phyloP scores from a whole-genome alignment of 2,888 invertebrate genomes.

The Leptura quadrifasciata region DNA sequence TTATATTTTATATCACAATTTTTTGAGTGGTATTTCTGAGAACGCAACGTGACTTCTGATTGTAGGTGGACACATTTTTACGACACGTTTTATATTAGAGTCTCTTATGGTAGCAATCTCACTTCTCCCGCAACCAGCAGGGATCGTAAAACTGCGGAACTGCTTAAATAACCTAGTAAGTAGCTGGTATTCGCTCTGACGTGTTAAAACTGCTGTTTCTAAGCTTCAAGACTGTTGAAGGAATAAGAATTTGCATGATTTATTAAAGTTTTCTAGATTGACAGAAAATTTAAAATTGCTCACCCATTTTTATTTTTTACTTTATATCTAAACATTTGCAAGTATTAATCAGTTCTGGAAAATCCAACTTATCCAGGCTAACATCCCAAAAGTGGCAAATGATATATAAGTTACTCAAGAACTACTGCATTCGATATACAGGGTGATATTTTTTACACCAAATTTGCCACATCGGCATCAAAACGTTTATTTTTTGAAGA shows the following conservation, averaged over 20 bases:
- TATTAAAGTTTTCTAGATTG: background rate
- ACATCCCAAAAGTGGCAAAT: too few relatives aligned
- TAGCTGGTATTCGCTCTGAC: background rate
- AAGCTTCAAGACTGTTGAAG: background rate
- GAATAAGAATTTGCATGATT: background rate
- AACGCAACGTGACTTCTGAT: constrained; percentile 54
- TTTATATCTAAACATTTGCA: too few relatives aligned
- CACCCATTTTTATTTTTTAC: too few relatives aligned
- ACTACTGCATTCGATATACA: too few relatives aligned
- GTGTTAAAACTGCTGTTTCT: constrained; percentile 16
- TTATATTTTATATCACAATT: constrained; percentile 54
- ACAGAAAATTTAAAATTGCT: background rate
- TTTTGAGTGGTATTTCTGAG: constrained; percentile 46
- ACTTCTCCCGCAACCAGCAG: constrained; percentile 26
- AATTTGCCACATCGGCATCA: too few relatives aligned
- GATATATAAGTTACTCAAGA: too few relatives aligned
- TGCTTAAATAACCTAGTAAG: constrained; percentile 37
- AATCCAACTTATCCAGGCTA: too few relatives aligned
- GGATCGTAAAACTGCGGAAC: constrained; percentile 35
- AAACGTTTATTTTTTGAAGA: too few relatives aligned
- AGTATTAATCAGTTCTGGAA: too few relatives aligned
- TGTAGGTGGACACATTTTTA: constrained; percentile 52
- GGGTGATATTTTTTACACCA: too few relatives aligned
- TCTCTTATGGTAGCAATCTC: constrained; percentile 37
- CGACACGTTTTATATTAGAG: constrained; percentile 42